phyloP scores from a whole-genome alignment of 1,140 invertebrate genomes.

The Telenomus remus region DNA sequence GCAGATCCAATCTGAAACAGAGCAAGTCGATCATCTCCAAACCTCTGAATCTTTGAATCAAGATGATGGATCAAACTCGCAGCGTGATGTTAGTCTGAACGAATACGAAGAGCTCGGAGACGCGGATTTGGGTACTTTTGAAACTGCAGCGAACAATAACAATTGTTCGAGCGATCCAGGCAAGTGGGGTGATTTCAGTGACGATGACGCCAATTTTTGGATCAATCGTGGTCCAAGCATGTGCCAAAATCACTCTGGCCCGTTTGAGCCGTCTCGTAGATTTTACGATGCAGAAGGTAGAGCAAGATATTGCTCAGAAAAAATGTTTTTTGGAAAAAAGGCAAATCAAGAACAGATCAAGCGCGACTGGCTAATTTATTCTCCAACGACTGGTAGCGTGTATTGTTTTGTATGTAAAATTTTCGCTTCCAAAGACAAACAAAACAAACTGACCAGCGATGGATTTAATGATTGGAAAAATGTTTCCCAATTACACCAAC shows the following conservation, averaged over 20 bases:
- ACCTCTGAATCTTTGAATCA: neutral
- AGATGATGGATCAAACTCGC: neutral
- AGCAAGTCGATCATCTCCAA: neutral
- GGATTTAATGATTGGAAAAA: neutral
- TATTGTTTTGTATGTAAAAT: neutral
- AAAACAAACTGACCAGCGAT: neutral
- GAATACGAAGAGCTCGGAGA: neutral
- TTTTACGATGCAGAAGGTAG: constrained; percentile 13
- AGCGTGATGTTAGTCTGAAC: neutral
- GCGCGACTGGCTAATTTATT: neutral
- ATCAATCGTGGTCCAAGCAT: constrained; percentile 13
- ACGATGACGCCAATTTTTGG: constrained; percentile 17
- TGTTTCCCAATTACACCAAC: neutral
- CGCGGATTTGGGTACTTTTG: neutral
- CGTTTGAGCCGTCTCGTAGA: constrained; percentile 8
- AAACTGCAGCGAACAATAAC: constrained; percentile 1
- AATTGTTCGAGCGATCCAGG: constrained; percentile 23
- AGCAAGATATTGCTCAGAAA: constrained; percentile 15
- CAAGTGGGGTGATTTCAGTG: constrained; percentile 7
- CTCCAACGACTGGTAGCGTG: neutral
- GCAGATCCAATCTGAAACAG: neutral
- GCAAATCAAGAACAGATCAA: neutral
- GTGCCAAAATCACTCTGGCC: constrained; percentile 28
- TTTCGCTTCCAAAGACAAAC: neutral
- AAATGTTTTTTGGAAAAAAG: constrained; percentile 12